phyloP scores from a whole-genome alignment of 2,113 vertebrate genomes.

The Bucco capensis region DNA sequence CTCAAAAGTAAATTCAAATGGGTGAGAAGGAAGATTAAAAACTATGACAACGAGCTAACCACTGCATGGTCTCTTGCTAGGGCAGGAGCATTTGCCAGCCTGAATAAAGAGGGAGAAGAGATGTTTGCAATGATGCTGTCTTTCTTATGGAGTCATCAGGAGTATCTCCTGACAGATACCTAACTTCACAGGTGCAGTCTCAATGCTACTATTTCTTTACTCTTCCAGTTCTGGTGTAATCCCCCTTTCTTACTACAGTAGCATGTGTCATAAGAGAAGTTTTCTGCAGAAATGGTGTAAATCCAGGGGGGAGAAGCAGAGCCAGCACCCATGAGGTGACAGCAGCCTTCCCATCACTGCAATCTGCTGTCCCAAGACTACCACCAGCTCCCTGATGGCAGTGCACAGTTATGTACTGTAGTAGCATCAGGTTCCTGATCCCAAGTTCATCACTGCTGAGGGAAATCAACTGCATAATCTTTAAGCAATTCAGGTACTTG shows the following conservation, averaged over 20 bases:
- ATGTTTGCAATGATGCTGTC: background rate
- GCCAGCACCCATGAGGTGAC: fast-evolving
- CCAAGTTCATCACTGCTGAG: background rate
- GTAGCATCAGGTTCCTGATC: fast-evolving
- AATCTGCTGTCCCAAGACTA: fast-evolving
- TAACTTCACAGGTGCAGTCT: background rate
- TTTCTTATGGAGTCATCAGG: fast-evolving
- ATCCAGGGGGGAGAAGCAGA: background rate
- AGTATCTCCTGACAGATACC: background rate
- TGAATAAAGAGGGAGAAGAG: background rate
- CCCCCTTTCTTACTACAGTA: background rate
- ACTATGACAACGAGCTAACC: background rate
- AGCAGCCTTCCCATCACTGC: fast-evolving
- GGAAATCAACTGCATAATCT: background rate
- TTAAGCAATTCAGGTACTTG: background rate
- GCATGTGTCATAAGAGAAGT: background rate
- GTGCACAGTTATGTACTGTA: fast-evolving
- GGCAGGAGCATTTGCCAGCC: background rate
- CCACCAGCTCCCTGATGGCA: background rate
- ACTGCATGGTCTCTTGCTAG: background rate
- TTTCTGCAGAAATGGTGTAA: background rate
- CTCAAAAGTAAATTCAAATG: background rate
- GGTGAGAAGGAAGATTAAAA: background rate
- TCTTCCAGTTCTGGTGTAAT: background rate
- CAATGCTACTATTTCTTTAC: background rate